A percentile compares a stretch with the other conserved stretches of the same genome.
Evolutionary conservation across 2,888 invertebrate species (phyloP).

Genomic region (Neocrepidodera transversa): DNA sequence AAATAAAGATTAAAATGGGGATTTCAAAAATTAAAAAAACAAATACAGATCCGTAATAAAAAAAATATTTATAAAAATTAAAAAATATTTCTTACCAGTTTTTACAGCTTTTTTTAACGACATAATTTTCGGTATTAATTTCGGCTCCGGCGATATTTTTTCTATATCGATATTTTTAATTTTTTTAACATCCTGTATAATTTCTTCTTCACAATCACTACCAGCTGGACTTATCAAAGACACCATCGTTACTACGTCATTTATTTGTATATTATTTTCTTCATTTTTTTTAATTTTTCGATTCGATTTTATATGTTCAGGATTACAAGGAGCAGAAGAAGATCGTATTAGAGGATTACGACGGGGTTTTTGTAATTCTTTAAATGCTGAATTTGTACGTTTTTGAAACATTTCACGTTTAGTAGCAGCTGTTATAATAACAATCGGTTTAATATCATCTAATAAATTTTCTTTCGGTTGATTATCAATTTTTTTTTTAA

Average conservation of each 20-base stretch:
- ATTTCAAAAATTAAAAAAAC: too few species aligned
- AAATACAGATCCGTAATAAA: too few species aligned
- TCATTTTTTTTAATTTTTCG: conserved; percentile 52
- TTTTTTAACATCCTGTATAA: conserved; percentile 34
- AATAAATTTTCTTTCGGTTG: conserved; percentile 2
- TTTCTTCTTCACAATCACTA: conserved; percentile 65
- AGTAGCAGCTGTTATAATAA: conserved; percentile 53
- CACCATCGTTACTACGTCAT: conserved; percentile 70
- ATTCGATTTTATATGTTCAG: conserved; percentile 48
- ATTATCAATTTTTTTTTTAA: conserved; percentile 27
- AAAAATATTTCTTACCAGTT: too few species aligned
- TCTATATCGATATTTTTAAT: conserved; percentile 34
- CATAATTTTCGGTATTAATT: conserved; percentile 43
- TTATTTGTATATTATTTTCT: conserved; percentile 46
- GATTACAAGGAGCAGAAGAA: conserved; percentile 53
- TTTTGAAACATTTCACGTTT: conserved; percentile 57
- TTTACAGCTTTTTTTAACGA: conserved; percentile 57
- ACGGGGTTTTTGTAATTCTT: conserved; percentile 44
- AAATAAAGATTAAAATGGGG: too few species aligned
- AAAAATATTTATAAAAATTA: too few species aligned
- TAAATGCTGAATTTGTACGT: conserved; percentile 56
- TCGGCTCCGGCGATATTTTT: neutral
- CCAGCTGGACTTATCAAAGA: conserved; percentile 72
- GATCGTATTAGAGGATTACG: conserved; percentile 54
- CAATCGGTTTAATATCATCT: conserved; percentile 31